Percentiles rank a stretch among this genome's conserved stretches.
phyloP scores from a whole-genome alignment of 2,113 vertebrate genomes.

The Notothenia rossii region DNA sequence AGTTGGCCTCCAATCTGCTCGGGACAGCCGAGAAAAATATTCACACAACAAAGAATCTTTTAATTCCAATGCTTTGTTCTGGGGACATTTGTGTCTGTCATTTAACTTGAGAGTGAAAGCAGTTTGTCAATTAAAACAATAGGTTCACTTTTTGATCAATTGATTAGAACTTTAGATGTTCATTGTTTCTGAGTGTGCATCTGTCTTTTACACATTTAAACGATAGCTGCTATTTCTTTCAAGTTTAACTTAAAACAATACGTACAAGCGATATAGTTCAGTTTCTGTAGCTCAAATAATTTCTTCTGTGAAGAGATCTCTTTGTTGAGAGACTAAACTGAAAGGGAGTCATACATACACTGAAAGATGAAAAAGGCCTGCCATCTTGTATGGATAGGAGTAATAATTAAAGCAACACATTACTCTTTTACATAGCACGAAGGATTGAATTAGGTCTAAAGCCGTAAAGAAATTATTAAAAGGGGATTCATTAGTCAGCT shows the following conservation, averaged over 20 bases:
- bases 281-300: no score
- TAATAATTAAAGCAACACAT: background rate
- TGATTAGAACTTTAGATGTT: background rate
- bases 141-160: background rate
- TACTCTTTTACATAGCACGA: background rate
- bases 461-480: background rate
- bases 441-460: background rate
- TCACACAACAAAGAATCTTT: background rate
- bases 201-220: no score
- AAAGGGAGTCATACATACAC: no score
- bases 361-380: background rate
- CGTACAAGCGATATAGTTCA: no score
- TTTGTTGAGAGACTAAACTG: no score
- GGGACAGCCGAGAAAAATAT: background rate
- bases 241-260: background rate
- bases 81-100: background rate
- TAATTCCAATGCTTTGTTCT: background rate
- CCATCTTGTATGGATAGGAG: background rate
- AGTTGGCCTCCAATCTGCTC: conserved; percentile 46
- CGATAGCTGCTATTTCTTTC: no score
- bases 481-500: background rate
- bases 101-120: background rate
- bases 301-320: no score
- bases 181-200: background rate
- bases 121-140: background rate